A percentile compares a stretch with the other conserved stretches of the same genome.
Conservation (phyloP, 2,113 vertebrate species). For the Calyptommatus sinebrachiatus region DNA sequence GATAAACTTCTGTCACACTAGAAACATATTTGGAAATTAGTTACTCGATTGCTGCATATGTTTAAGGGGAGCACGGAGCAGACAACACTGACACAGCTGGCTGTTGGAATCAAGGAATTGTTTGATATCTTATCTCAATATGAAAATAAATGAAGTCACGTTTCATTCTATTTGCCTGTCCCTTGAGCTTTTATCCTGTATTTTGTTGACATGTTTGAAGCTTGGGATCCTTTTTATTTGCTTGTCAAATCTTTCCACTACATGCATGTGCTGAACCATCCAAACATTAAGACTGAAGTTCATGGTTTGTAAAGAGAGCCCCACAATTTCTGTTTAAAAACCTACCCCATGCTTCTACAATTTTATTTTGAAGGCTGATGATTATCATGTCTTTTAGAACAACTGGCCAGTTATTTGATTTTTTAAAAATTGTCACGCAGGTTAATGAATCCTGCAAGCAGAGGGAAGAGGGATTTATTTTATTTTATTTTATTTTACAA, state of each 20-base stretch:
- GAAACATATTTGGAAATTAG: conserved; percentile 16
- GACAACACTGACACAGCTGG: background rate
- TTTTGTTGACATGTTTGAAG: background rate
- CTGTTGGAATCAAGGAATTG: too few relatives aligned
- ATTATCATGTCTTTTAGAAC: background rate
- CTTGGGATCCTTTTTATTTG: background rate
- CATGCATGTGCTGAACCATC: background rate
- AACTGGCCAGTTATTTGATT: background rate
- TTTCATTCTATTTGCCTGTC: background rate
- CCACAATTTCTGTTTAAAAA: background rate
- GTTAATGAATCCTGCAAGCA: background rate
- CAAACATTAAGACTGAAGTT: background rate
- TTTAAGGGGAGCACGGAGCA: accelerated
- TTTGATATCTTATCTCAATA: background rate
- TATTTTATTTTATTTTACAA: background rate
- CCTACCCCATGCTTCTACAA: background rate
- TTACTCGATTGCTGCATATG: background rate
- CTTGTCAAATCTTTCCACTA: background rate
- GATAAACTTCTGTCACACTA: conserved; percentile 19
- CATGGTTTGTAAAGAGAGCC: background rate
- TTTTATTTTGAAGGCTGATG: background rate
- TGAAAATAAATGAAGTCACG: background rate
- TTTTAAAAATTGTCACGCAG: too few relatives aligned
- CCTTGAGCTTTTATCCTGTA: background rate
- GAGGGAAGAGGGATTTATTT: too few relatives aligned